Conservation (phyloP, 2,113 vertebrate genomes). For the Corvus moneduloides region DNA sequence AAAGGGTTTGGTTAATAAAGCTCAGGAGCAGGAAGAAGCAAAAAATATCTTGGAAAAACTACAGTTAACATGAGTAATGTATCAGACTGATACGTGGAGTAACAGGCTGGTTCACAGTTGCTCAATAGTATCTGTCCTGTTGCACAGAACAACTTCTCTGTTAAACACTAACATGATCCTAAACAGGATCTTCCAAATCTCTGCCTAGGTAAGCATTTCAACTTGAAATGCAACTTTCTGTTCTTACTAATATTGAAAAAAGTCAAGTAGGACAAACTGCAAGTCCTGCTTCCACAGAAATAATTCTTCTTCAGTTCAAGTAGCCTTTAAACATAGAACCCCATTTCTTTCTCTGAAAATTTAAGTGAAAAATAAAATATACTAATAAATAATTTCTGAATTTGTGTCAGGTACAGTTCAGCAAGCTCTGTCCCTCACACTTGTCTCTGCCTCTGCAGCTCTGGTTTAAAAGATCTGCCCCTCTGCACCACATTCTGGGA, state of each 20-base stretch:
- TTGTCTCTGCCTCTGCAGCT: neutral
- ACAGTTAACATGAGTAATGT: neutral
- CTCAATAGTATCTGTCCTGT: neutral
- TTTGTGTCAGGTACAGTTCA: neutral
- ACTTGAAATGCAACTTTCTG: neutral
- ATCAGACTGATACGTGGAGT: neutral
- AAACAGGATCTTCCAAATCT: neutral
- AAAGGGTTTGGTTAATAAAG: neutral
- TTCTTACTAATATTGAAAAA: neutral
- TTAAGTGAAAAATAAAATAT: neutral
- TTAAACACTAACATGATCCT: neutral
- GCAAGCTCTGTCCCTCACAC: neutral
- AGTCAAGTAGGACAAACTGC: neutral
- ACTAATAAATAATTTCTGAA: neutral
- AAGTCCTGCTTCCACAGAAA: neutral
- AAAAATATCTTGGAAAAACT: neutral
- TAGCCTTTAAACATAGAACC: neutral
- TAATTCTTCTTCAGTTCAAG: neutral
- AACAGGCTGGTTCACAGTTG: neutral
- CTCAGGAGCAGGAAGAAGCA: neutral
- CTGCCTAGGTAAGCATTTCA: neutral
- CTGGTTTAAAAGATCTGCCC: neutral
- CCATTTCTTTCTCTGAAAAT: neutral
- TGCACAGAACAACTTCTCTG: neutral
- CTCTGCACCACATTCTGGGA: neutral